Conservation (phyloP, 2,797 vertebrate genomes). For the Pithecia hirsuta region DNA sequence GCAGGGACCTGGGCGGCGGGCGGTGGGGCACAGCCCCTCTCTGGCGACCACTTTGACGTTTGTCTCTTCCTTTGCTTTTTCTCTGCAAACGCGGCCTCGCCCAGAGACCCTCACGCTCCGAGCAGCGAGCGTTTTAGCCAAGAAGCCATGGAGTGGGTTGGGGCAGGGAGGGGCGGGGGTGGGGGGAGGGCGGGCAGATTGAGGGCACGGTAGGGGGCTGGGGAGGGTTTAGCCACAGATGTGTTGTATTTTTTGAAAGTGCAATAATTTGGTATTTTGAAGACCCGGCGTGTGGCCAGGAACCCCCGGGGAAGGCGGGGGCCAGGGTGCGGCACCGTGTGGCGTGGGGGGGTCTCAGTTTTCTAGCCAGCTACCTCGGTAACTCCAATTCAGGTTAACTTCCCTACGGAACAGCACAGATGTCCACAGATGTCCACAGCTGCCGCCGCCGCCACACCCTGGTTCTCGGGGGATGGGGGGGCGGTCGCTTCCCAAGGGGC, state of each 20-base stretch:
- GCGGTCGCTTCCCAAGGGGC: background rate
- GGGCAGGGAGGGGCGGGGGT: background rate
- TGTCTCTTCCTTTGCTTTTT: slow-evolving; percentile 10
- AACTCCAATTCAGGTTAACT: slow-evolving; percentile 88
- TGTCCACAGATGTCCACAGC: background rate
- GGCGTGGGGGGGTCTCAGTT: slow-evolving; percentile 79
- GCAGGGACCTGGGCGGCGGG: background rate
- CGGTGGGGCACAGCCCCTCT: background rate
- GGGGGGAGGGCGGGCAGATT: background rate
- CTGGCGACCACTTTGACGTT: slow-evolving; percentile 9
- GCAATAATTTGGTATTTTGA: slow-evolving; percentile 87
- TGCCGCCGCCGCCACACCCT: background rate
- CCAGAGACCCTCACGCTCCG: background rate
- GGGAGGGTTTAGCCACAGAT: slow-evolving; percentile 79
- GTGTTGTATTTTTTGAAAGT: slow-evolving; percentile 85
- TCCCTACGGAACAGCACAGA: slow-evolving; percentile 77
- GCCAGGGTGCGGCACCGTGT: slow-evolving; percentile 42
- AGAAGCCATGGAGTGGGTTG: slow-evolving; percentile 82
- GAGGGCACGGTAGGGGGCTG: background rate
- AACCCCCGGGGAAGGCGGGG: slow-evolving; percentile 53
- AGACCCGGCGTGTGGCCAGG: slow-evolving; percentile 77
- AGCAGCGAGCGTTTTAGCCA: slow-evolving; percentile 76
- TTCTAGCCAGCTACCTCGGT: slow-evolving; percentile 90
- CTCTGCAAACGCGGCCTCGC: background rate
- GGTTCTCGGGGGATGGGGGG: background rate